Evolutionary conservation across 2,113 vertebrate species (phyloP).

Genomic region (Orthonyx spaldingii): DNA sequence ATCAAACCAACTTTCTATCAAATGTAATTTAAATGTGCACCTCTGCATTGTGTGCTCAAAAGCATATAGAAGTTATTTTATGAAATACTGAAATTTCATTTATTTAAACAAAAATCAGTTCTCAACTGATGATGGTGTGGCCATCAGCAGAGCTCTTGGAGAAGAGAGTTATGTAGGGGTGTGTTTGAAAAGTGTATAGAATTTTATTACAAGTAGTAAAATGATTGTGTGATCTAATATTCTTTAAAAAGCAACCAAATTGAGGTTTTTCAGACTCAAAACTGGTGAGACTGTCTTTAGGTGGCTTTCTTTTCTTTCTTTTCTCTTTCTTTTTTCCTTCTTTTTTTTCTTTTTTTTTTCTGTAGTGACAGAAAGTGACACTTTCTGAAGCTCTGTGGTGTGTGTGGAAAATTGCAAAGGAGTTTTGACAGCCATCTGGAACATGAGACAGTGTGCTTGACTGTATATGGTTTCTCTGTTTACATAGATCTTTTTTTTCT

Average conservation of each 20-base stretch:
- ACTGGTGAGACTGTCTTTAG: neutral
- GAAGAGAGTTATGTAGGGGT: neutral
- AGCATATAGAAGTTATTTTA: neutral
- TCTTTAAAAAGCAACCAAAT: neutral
- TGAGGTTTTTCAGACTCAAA: neutral
- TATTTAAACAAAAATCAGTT: neutral
- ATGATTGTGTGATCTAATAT: neutral
- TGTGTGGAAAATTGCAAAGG: neutral
- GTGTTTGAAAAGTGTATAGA: neutral
- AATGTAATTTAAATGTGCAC: neutral
- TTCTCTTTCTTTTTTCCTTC: neutral
- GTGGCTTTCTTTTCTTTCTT: neutral
- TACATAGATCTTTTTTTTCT: neutral
- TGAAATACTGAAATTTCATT: neutral
- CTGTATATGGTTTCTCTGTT: neutral
- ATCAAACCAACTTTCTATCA: neutral
- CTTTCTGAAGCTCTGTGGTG: neutral
- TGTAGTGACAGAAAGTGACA: neutral
- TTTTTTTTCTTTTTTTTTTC: neutral
- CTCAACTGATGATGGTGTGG: rapidly evolving
- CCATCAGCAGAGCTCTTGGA: neutral
- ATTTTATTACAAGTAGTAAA: neutral
- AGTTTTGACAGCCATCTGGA: neutral
- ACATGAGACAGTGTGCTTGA: neutral
- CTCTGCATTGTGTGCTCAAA: neutral